Conservation (phyloP, 2,888 invertebrate genomes). For the Heliconius ethilla region DNA sequence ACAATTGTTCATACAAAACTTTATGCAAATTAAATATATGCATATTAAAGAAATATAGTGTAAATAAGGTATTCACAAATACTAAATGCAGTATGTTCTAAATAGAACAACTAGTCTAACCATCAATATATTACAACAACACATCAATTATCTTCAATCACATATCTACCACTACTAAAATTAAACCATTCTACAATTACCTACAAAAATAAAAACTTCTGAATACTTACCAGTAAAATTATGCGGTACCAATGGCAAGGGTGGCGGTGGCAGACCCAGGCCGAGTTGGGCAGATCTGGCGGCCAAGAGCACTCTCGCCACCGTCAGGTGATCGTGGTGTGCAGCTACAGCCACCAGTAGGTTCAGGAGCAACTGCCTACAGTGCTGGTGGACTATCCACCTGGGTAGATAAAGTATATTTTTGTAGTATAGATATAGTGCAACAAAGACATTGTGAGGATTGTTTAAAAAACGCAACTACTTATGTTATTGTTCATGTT, state of each 20-base stretch:
- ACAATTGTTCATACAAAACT: no score
- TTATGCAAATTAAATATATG: no score
- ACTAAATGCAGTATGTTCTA: background rate
- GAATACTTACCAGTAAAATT: conserved; percentile 86
- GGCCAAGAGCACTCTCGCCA: conserved; percentile 91
- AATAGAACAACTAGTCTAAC: no score
- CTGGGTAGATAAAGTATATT: conserved; percentile 56
- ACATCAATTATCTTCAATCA: no score
- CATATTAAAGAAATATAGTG: no score
- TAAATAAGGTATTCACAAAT: background rate
- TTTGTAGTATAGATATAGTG: background rate
- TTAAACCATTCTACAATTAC: background rate
- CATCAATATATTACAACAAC: no score
- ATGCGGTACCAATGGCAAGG: conserved; percentile 86
- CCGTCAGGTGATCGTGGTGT: conserved; percentile 94
- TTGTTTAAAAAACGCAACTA: no score
- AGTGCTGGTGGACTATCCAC: conserved; percentile 95
- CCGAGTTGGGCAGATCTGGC: conserved; percentile 89
- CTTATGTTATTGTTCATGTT: no score
- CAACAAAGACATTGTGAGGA: background rate
- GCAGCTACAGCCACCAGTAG: conserved; percentile 93
- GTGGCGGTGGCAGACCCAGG: conserved; percentile 87
- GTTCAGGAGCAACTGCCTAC: conserved; percentile 95
- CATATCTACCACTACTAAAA: background rate
- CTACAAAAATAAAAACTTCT: background rate